Evolutionary conservation across 2,113 vertebrate genomes (phyloP).

Genomic region (Melanocharis versteri): DNA sequence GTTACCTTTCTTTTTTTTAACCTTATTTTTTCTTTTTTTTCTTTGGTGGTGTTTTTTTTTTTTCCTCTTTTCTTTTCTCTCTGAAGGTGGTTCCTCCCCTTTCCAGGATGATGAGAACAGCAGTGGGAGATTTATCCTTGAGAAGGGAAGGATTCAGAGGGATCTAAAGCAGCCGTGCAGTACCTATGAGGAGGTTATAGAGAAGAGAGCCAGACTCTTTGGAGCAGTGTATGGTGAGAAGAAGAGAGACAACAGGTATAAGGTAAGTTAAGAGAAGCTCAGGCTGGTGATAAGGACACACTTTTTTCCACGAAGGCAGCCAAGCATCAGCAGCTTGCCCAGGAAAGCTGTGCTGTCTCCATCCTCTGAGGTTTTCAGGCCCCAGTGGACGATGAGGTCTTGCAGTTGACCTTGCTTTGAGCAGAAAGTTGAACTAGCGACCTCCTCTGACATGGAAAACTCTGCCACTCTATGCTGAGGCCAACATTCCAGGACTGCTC

Average conservation of each 20-base stretch:
- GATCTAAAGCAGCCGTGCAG: neutral
- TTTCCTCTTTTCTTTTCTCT: no score
- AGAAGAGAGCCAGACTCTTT: neutral
- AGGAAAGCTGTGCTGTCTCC: neutral
- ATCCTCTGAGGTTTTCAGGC: neutral
- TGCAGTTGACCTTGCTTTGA: neutral
- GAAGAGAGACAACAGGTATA: neutral
- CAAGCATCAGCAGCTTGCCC: neutral
- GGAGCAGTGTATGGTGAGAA: neutral
- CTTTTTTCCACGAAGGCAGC: neutral
- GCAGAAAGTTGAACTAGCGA: neutral
- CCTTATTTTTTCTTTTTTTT: neutral
- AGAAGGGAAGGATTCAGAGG: neutral
- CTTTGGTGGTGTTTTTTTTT: accelerated
- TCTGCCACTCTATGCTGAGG: neutral
- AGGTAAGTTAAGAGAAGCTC: neutral
- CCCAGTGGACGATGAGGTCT: neutral
- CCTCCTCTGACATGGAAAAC: neutral
- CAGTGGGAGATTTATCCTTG: neutral
- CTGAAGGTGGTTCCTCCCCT: neutral
- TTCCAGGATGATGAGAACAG: neutral
- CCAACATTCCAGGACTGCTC: neutral
- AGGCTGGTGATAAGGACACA: neutral
- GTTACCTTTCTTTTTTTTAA: neutral
- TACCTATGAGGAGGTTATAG: neutral